These are phyloP conservation scores for Drosophila robusta DNA, from an alignment of 2,888 invertebrate species.

Conservation along the genomic window DNA sequence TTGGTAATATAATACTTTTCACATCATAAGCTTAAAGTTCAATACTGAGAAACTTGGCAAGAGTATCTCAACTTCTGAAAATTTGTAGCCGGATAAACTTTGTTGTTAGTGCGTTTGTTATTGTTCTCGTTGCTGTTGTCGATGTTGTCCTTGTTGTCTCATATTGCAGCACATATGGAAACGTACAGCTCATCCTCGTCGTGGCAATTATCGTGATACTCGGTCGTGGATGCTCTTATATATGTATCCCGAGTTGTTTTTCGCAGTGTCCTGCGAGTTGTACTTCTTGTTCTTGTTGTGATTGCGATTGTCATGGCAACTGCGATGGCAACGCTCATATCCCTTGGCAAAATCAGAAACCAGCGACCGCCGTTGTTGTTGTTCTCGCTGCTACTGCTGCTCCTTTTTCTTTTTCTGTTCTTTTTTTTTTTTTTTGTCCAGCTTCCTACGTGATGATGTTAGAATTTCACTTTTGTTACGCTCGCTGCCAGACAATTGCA, in stretches of 20 bases:
- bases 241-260: slow-evolving; percentile 26
- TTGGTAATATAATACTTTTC: slow-evolving; percentile 5
- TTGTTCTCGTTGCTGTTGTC: neutral
- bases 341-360: slow-evolving; percentile 59
- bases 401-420: slow-evolving; percentile 22
- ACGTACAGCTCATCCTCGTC: slow-evolving; percentile 39
- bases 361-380: slow-evolving; percentile 26
- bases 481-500: slow-evolving; percentile 61
- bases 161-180: slow-evolving; percentile 38
- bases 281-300: slow-evolving; percentile 49
- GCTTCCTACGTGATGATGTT: slow-evolving; percentile 64
- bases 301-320: slow-evolving; percentile 75
- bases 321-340: slow-evolving; percentile 56
- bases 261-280: slow-evolving; percentile 42
- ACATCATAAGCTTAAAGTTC: slow-evolving; percentile 8
- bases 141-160: slow-evolving; percentile 5
- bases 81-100: neutral
- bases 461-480: slow-evolving; percentile 66
- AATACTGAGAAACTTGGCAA: neutral
- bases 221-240: slow-evolving; percentile 30
- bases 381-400: slow-evolving; percentile 12
- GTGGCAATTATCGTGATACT: slow-evolving; percentile 67
- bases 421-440: slow-evolving; percentile 19
- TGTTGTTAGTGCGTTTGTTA: neutral
- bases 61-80: slow-evolving; percentile 12